Conservation (phyloP, 1,140 invertebrate genomes). For the Carposina sasakii region DNA sequence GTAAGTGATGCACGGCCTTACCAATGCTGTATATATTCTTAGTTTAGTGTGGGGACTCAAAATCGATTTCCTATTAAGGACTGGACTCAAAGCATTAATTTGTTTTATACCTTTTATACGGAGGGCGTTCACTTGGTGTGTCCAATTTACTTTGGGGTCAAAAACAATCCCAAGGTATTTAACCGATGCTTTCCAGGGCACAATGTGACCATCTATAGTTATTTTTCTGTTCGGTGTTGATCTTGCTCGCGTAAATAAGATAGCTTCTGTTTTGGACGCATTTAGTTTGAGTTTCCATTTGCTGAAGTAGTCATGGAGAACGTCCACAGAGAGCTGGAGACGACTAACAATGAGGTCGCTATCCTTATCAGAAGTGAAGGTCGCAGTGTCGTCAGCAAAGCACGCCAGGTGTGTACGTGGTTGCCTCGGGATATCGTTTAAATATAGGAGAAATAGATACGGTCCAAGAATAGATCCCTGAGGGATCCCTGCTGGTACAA, state of each 20-base stretch:
- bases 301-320: neutral
- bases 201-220: neutral
- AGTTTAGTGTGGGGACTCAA: neutral
- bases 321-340: neutral
- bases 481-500: constrained; percentile 11
- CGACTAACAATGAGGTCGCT: neutral
- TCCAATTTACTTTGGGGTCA: neutral
- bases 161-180: neutral
- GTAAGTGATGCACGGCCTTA: constrained; percentile 1
- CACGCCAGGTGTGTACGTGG: neutral
- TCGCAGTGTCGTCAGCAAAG: neutral
- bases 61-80: neutral
- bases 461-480: constrained; percentile 10
- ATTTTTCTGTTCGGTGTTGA: neutral
- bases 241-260: neutral
- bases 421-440: neutral
- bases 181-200: neutral
- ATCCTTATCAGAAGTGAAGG: neutral
- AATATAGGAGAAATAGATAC: neutral
- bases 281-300: constrained; percentile 5
- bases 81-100: neutral
- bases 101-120: neutral
- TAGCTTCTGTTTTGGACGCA: neutral
- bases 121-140: neutral
- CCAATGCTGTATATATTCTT: neutral